These are phyloP conservation scores for Bettongia penicillata DNA, from an alignment of 2,113 vertebrate species.

Conservation along the genomic window DNA sequence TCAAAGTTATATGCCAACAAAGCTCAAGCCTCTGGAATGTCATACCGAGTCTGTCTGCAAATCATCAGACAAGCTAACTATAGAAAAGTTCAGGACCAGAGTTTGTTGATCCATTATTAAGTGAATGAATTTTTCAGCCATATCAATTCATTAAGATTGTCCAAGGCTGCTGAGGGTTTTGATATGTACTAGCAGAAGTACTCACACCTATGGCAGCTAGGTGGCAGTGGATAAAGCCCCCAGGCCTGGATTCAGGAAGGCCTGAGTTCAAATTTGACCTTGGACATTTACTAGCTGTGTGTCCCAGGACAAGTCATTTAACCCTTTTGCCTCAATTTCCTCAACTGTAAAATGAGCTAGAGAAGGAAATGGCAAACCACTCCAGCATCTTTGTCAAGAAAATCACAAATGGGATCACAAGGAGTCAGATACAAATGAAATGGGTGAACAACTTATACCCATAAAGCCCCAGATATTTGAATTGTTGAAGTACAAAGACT, in stretches of 20 bases:
- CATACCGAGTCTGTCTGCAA: background rate
- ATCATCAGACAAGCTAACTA: background rate
- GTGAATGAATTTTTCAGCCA: background rate
- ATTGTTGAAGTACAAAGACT: background rate
- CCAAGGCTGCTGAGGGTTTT: background rate
- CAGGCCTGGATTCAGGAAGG: background rate
- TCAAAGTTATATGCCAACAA: background rate
- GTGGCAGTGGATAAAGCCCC: background rate
- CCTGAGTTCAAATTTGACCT: background rate
- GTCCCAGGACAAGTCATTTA: background rate
- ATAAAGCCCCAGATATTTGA: background rate
- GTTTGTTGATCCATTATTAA: background rate
- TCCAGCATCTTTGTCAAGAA: background rate
- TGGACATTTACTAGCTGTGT: background rate
- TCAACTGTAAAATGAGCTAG: background rate
- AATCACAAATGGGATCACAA: background rate
- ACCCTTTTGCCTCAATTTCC: background rate
- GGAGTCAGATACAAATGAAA: background rate
- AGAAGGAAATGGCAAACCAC: background rate
- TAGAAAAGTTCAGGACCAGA: background rate
- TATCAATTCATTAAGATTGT: background rate
- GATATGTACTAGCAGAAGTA: background rate
- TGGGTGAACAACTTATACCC: background rate
- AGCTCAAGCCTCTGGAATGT: background rate
- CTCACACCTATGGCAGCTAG: background rate